Base-by-base conservation (phyloP, 2,113 vertebrate species). In the Dipodomys stephensi region DNA sequence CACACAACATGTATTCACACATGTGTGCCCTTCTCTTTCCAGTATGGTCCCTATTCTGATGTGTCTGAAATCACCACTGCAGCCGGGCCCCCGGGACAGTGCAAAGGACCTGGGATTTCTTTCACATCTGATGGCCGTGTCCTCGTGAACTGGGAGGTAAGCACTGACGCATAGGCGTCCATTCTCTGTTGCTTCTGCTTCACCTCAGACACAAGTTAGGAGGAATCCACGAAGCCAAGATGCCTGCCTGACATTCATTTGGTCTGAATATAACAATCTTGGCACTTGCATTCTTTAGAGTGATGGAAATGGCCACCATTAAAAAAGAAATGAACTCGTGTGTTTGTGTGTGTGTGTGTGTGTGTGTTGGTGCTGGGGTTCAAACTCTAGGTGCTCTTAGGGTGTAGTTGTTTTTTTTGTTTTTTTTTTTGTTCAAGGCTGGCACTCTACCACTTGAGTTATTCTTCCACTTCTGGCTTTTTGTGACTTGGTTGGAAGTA, bases 101-200 rank as follows among this genome's bases (percentile, higher is more conserved):
- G 99, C 95, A 98, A 93, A 98, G 98, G 98, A 28, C 99, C 99
- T 69, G 96, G 97, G 94, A 93, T 99, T 96, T 98, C 98, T 92
- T 98, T 99, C n/a, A 98, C 98, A 1, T 99, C 98, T 0, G 98
- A 99, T 93, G 98, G 99, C 69, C 97, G 98, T 94, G 97, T 99
- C 87, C 98, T 98, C 16, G 98, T 99, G 79, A 99, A 98, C 97
- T 99, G 99, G 99, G 99, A 99, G 99, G 99, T 99, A 97, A 99
- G 99, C 95, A 49, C 53, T 16, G 53, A 57, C 53, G 22, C 12
- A 0, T 53, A 4, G 4, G 1, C 13, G 1, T 64, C 20, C 62
- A 23, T 30, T 78, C 5, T 83, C 78, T 77, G 0, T 28, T 73
- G 94, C 49, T 92, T 32, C 79, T 25, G 5, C 4, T 30, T 87